Percentiles rank a stretch among this genome's conserved stretches.
Evolutionary conservation across 2,797 vertebrate species (phyloP).

Genomic region (Darevskia mixta): DNA sequence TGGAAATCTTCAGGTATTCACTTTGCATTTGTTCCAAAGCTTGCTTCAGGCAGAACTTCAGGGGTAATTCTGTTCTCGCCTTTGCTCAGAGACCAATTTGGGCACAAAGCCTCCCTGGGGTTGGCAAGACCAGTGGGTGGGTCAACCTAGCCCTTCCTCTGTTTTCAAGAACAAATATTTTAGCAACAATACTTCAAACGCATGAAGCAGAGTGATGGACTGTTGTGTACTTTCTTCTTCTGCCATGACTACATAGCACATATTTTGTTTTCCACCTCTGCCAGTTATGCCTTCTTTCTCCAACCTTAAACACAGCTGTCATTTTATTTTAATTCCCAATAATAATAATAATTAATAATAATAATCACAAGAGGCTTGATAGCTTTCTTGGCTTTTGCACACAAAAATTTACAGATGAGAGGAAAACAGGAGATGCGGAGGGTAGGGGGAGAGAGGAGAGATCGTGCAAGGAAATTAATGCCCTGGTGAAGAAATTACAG

Average conservation of each 20-base stretch:
- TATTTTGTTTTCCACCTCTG: constrained; percentile 38
- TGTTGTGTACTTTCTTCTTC: neutral
- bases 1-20: neutral
- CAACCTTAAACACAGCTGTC: constrained; percentile 51
- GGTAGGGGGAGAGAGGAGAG: neutral
- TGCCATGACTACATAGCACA: neutral
- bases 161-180: constrained; percentile 14
- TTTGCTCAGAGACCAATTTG: neutral
- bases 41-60: neutral
- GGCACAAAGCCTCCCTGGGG: neutral
- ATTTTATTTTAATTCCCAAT: neutral
- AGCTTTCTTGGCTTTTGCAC: constrained; percentile 59
- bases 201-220: neutral
- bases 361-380: constrained; percentile 42
- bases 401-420: constrained; percentile 52
- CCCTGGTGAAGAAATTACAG: constrained; percentile 70
- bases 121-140: neutral
- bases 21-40: neutral
- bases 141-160: neutral
- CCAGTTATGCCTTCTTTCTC: constrained; percentile 28
- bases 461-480: constrained; percentile 55
- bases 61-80: neutral
- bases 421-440: neutral
- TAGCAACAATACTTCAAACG: constrained; percentile 6
- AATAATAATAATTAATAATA: too few species aligned